Evolutionary conservation across 2,797 vertebrate genomes (phyloP).

Genomic region (Pseudochirops corinnae): DNA sequence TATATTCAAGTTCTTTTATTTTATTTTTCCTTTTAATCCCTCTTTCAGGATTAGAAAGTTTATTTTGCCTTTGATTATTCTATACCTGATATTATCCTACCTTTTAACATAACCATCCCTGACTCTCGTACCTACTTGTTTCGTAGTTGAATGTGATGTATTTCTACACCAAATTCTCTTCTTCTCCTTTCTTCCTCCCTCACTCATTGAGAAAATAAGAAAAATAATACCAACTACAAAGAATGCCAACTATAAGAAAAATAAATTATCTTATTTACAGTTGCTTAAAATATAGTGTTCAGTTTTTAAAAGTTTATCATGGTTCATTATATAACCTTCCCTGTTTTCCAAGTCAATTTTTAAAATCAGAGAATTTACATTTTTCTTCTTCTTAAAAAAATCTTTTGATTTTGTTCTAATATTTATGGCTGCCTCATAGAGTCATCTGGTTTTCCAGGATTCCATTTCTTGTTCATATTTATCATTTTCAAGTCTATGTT

Average conservation of each 20-base stretch:
- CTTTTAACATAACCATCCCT: no score
- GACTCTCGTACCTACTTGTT: no score
- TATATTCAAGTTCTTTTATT: no score
- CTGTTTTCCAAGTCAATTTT: not conserved
- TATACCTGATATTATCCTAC: no score
- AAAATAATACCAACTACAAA: not conserved
- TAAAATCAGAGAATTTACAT: not conserved
- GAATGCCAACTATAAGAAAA: not conserved
- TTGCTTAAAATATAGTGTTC: no score
- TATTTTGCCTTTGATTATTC: no score
- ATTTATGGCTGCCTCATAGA: not conserved
- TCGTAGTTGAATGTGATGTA: no score
- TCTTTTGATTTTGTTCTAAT: not conserved
- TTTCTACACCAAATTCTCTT: not conserved
- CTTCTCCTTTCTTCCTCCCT: not conserved
- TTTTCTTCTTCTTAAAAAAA: not conserved
- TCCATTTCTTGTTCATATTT: not conserved
- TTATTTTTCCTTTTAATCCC: no score
- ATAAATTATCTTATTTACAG: no score
- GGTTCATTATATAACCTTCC: not conserved
- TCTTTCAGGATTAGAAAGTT: no score
- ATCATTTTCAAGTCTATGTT: not conserved
- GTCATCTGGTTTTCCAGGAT: not conserved
- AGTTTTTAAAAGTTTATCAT: not conserved
- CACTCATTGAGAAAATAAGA: not conserved